Base-by-base conservation (phyloP, 2,888 invertebrate genomes). In the Melieria crassipennis region DNA sequence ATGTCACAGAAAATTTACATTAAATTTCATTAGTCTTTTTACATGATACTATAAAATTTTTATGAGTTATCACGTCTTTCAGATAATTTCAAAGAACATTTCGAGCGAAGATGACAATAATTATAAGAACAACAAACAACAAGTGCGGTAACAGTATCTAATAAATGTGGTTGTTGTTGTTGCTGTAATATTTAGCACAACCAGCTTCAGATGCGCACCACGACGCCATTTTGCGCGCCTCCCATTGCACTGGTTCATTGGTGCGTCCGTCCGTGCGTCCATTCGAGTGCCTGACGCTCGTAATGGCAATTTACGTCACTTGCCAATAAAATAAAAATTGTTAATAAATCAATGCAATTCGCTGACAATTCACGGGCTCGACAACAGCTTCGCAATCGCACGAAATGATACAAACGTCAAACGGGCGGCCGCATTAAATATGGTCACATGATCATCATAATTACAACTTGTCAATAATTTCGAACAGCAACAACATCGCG, bases 371-470 rank as follows among this genome's bases (percentile, higher is more conserved):
- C 11, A 6, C 11, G 30, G 30, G 30, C 5, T 3, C 16, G 58
- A 45, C 11, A 6, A 64, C 42, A 5, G 30, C 42, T 7, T 7
- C n/a, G 16, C 52, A 43, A 43, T 52, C 16, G 52, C 16, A 30
- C 43, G 13, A 50, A 48, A 50, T 60, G 50, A 58, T 45, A 67
- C n/a, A 61, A 65, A 62, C 60, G 55, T 56, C 50, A 52, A 43
- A 48, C 46, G 48, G 65, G 52, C 48, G 66, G 60, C 60, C 60
- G 52, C 58, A 70, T 66, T 66, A 50, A 67, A 67, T 71, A 71
- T 71, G 71, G 71, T 64, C 71, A 71, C 55, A 67, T 67, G 67
- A 71, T 71, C 71, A 71, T 67, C 64, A 63, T 63, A 71, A 71
- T 71, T 71, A 71, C 71, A 71, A 61, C 60, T 71, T 71, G 71